Conservation (phyloP, 2,797 vertebrate species). For the Kryptolebias ocellatus region DNA sequence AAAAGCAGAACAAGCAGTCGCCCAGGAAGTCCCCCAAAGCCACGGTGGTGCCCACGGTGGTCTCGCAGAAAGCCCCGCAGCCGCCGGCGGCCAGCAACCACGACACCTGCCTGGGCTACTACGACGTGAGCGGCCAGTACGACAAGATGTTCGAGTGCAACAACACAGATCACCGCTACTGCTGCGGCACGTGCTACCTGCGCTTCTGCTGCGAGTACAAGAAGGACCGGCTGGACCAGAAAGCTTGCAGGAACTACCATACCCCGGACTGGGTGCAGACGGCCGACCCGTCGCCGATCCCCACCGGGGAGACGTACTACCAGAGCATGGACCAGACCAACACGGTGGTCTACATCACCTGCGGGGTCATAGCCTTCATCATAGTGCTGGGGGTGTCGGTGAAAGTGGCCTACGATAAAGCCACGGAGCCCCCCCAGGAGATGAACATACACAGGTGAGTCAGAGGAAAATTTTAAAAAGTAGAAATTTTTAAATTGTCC, state of each 20-base stretch:
- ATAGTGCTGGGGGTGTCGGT: conserved; percentile 93
- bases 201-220: conserved; percentile 98
- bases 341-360: conserved; percentile 97
- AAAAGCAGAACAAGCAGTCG: conserved; percentile 70
- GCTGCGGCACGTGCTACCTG: conserved; percentile 96
- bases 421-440: conserved; percentile 94
- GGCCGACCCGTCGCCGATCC: conserved; percentile 77
- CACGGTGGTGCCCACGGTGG: conserved; percentile 65
- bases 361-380: conserved; percentile 95
- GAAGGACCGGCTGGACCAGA: conserved; percentile 92
- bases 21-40: conserved; percentile 71
- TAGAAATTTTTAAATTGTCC: too few relatives aligned
- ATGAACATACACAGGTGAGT: conserved; percentile 99
- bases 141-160: conserved; percentile 98
- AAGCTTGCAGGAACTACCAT: conserved; percentile 91
- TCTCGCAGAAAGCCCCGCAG: conserved; percentile 67
- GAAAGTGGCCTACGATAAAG: conserved; percentile 98
- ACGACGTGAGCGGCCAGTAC: conserved; percentile 96
- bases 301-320: conserved; percentile 89
- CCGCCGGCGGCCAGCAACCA: conserved; percentile 75
- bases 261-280: conserved; percentile 91
- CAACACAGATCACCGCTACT: conserved; percentile 96
- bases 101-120: conserved; percentile 95
- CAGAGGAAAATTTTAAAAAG: too few relatives aligned
- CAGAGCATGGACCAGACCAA: conserved; percentile 95